phyloP scores from a whole-genome alignment of 2,113 vertebrate genomes.

The Plotosus lineatus region DNA sequence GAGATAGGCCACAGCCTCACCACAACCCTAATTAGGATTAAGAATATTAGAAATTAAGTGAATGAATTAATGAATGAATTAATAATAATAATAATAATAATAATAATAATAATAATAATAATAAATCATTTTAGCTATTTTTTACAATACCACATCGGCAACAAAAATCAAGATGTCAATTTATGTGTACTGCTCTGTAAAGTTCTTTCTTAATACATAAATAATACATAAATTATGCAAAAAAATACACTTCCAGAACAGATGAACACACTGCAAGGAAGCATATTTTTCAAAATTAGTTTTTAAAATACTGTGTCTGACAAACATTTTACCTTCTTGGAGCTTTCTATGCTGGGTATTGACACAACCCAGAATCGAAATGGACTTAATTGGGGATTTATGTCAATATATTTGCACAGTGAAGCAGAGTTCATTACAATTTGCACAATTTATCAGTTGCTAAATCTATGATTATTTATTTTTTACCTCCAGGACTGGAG shows the following conservation, averaged over 20 bases:
- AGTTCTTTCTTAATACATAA: neutral
- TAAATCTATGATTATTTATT: neutral
- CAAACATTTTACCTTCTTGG: neutral
- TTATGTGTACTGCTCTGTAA: neutral
- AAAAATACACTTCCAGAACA: neutral
- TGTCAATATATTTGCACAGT: neutral
- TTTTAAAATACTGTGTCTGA: neutral
- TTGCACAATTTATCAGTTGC: neutral
- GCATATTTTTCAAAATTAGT: neutral
- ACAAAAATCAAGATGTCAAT: neutral
- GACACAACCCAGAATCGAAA: neutral
- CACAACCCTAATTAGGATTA: too few relatives aligned
- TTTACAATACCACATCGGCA: too few relatives aligned
- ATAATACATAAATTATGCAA: neutral
- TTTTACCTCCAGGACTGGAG: neutral
- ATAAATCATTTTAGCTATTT: too few relatives aligned
- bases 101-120: too few relatives aligned
- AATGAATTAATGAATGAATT: too few relatives aligned
- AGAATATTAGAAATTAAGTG: too few relatives aligned
- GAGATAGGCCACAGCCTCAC: too few relatives aligned
- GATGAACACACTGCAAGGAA: neutral
- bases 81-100: too few relatives aligned
- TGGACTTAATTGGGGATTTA: neutral
- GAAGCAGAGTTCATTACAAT: neutral
- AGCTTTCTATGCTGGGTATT: neutral